Evolutionary conservation across 2,888 invertebrate genomes (phyloP), one percentile per base, ranked within the genome.

Genomic region (Drosophila sordidapex): DNA sequence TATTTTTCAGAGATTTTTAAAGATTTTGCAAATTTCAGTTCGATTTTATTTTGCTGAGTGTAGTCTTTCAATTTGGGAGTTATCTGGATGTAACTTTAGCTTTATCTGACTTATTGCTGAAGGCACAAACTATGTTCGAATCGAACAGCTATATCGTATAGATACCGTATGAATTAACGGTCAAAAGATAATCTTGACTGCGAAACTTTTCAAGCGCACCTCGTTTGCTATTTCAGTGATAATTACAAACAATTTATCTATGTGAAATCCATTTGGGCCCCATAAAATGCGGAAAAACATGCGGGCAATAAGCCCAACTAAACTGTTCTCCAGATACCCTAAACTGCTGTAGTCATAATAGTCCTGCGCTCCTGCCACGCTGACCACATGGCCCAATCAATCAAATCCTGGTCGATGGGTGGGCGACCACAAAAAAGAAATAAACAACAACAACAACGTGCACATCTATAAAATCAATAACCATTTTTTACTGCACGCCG

Each of bases 391-490:
- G 33, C 21, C 31, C 57, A 68, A 83, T 83, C 85, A 76, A 79
- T 83, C 85, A 84, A 67, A 52, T 31, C 59, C 70, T 56, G 67
- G 71, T 68, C 79, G 66, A 68, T 72, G 61, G 77, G 10, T 48
- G 52, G 57, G 29, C 35, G 15, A 29, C 48, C 46, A 25, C 46
- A 46, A 46, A 15, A 38, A 48, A n/a, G 10, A 13, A 46, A 25
- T 5, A 31, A n/a, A n/a, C 38, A 40, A 35, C 21, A 60, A 27
- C 18, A 13, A 52, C 53, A 49, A 29, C 60, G n/a, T 57, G 60
- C 63, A 58, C 10, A 63, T 56, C 54, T 40, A 56, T 76, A 74
- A 78, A 86, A 86, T 78, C 86, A 58, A 88, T 86, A 68, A 46
- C 21, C 27, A 25, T 40, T 54, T 36, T 31, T 48, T 48, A 46